Percentiles rank a stretch among this genome's conserved stretches.
Evolutionary conservation across 2,888 invertebrate genomes (phyloP).

Genomic region (Dendrolimus pini): DNA sequence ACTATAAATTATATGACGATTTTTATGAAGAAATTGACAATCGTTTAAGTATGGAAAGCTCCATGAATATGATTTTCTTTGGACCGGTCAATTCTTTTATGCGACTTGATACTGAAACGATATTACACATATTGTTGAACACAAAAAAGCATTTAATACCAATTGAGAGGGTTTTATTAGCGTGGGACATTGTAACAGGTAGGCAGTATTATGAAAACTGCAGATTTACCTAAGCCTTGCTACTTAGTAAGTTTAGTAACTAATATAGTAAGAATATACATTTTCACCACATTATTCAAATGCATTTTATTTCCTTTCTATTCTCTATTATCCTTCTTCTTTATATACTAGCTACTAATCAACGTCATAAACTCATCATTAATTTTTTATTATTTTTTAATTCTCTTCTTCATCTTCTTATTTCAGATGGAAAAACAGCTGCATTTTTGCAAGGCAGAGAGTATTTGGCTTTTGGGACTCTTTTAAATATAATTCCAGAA

Average conservation of each 20-base stretch:
- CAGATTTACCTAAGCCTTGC: too few relatives aligned
- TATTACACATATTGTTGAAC: slow-evolving; percentile 49
- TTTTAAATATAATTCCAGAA: slow-evolving; percentile 56
- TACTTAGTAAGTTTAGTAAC: too few relatives aligned
- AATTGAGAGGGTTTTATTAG: slow-evolving; percentile 43
- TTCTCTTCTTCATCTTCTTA: too few relatives aligned
- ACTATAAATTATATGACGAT: slow-evolving; percentile 38
- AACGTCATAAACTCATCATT: too few relatives aligned
- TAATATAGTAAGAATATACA: too few relatives aligned
- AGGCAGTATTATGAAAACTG: neutral
- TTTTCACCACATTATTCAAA: too few relatives aligned
- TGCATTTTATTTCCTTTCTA: too few relatives aligned
- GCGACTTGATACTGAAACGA: slow-evolving; percentile 54
- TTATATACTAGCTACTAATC: too few relatives aligned
- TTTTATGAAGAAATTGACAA: slow-evolving; percentile 62
- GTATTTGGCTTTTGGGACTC: slow-evolving; percentile 46
- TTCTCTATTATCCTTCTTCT: too few relatives aligned
- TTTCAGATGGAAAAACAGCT: slow-evolving; percentile 65
- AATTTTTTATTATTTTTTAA: too few relatives aligned
- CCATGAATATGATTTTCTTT: slow-evolving; percentile 63
- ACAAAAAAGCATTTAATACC: slow-evolving; percentile 53
- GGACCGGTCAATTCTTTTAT: slow-evolving; percentile 55
- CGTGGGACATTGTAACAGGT: slow-evolving; percentile 69
- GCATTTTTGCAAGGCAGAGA: slow-evolving; percentile 61
- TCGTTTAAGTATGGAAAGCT: slow-evolving; percentile 35